These are phyloP conservation scores for Melieria picta DNA, from an alignment of 2,888 invertebrate species.

Conservation along the genomic window DNA sequence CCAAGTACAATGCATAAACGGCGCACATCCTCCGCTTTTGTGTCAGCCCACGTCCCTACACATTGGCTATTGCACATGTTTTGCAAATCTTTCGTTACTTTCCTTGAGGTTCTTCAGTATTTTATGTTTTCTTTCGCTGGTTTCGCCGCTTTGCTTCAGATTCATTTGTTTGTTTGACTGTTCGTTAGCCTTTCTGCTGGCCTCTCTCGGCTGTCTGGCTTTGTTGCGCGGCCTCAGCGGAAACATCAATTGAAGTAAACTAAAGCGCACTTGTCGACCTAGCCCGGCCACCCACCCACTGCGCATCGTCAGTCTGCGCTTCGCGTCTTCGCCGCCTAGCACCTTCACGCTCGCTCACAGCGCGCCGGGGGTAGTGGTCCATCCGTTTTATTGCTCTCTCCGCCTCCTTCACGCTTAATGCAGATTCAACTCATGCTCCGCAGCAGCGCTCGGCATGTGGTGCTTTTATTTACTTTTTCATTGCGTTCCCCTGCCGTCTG, in stretches of 20 bases:
- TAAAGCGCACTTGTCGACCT: slow-evolving; percentile 40
- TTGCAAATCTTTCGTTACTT: too few species aligned
- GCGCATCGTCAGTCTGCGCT: not conserved
- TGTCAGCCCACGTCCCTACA: not conserved
- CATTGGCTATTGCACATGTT: too few species aligned
- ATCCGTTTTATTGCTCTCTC: not conserved
- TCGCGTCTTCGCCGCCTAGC: not conserved
- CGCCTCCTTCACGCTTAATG: not conserved
- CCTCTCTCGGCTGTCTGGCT: not conserved
- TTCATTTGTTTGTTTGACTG: slow-evolving; percentile 10
- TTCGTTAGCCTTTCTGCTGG: not conserved
- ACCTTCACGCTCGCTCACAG: not conserved
- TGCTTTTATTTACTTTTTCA: too few species aligned
- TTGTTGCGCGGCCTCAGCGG: slow-evolving; percentile 40
- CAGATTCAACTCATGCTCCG: not conserved
- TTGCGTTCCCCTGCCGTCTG: too few species aligned
- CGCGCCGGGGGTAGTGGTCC: not conserved
- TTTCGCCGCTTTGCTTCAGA: too few species aligned
- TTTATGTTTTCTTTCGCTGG: too few species aligned
- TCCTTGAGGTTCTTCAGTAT: too few species aligned
- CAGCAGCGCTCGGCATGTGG: too few species aligned
- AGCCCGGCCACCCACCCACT: not conserved
- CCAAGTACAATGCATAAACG: slow-evolving; percentile 4
- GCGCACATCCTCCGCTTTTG: not conserved
- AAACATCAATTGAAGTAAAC: slow-evolving; percentile 57